Percentiles rank a stretch among this genome's conserved stretches.
Conservation (phyloP, 2,113 vertebrate species). For the Hyla sarda region DNA sequence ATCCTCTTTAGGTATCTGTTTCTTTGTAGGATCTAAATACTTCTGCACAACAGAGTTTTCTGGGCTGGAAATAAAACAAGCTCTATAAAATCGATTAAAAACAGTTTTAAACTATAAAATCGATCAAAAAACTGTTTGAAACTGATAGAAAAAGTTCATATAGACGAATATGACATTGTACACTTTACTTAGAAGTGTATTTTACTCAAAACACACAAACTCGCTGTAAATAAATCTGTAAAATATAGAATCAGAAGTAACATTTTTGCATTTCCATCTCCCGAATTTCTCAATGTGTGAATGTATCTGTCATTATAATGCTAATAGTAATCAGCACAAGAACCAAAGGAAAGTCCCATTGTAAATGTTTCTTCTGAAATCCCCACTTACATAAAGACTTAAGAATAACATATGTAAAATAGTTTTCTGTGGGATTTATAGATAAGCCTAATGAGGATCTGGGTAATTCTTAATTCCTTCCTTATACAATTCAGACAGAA, state of each 20-base stretch:
- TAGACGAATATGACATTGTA: background rate
- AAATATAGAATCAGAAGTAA: background rate
- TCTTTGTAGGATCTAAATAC: no score
- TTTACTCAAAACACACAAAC: background rate
- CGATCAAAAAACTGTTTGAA: no score
- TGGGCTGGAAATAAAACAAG: background rate
- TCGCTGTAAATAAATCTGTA: background rate
- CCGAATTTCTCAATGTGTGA: background rate
- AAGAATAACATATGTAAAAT: conserved; percentile 2
- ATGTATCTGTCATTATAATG: background rate
- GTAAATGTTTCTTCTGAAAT: conserved; percentile 14
- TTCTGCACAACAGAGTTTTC: no score
- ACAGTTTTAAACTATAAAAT: no score
- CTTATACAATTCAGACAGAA: background rate
- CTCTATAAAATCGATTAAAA: background rate
- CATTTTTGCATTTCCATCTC: background rate
- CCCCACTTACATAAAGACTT: background rate
- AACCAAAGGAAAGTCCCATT: background rate
- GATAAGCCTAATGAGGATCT: conserved; percentile 19
- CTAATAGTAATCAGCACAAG: background rate
- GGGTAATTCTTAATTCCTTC: conserved; percentile 18
- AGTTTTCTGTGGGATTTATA: conserved; percentile 17
- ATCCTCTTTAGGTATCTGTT: no score
- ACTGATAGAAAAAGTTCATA: background rate
- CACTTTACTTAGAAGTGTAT: background rate